Conservation (phyloP, 2,797 vertebrate species). For the Triplophysa bombifrons region DNA sequence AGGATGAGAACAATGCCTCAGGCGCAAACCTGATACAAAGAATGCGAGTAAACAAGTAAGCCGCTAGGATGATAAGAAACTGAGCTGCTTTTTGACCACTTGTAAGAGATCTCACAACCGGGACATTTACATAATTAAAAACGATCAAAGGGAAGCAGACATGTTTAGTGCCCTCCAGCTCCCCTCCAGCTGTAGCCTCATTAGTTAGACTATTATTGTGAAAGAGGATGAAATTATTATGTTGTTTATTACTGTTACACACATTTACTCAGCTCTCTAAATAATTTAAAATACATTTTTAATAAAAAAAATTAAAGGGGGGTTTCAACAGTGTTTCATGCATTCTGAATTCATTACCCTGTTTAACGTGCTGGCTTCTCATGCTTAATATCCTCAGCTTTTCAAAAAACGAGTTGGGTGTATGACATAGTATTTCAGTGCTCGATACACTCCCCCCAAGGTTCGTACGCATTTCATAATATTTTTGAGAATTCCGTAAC, state of each 20-base stretch:
- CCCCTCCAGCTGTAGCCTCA: conserved; percentile 35
- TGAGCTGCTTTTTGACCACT: conserved; percentile 38
- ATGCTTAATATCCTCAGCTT: too few relatives aligned
- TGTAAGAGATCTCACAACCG: conserved; percentile 25
- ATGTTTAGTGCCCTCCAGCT: conserved; percentile 42
- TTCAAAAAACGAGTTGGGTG: too few relatives aligned
- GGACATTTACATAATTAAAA: conserved; percentile 45
- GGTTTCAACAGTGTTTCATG: too few relatives aligned
- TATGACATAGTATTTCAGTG: too few relatives aligned
- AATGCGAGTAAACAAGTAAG: not conserved
- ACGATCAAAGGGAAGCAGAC: conserved; percentile 49
- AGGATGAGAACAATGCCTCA: not conserved
- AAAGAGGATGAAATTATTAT: conserved; percentile 17
- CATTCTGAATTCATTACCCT: too few relatives aligned
- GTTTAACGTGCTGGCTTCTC: too few relatives aligned
- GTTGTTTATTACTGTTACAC: not conserved
- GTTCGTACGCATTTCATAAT: too few relatives aligned
- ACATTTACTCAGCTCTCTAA: not conserved
- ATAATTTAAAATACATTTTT: too few relatives aligned
- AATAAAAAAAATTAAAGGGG: too few relatives aligned
- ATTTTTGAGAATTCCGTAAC: too few relatives aligned
- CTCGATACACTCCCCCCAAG: too few relatives aligned
- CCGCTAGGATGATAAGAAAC: not conserved
- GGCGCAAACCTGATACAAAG: not conserved
- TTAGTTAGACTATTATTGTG: conserved; percentile 28